A percentile compares a stretch with the other conserved stretches of the same genome.
phyloP scores from a whole-genome alignment of 64 coral and sea anemone genomes.

The Actinia equina region DNA sequence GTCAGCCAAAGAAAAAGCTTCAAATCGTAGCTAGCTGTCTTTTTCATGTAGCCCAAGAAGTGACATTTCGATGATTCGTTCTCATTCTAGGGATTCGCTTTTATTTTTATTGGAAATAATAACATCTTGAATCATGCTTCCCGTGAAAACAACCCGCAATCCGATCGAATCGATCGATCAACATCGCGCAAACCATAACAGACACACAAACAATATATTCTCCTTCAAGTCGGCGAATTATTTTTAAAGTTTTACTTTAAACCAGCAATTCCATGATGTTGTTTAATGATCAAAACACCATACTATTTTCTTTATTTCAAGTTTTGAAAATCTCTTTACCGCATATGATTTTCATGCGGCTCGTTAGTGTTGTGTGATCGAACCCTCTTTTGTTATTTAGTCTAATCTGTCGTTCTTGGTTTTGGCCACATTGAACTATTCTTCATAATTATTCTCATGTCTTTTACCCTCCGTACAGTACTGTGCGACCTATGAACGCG shows the following conservation, averaged over 20 bases:
- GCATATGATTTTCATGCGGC: not conserved
- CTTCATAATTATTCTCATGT: too few relatives aligned
- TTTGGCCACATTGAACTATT: too few relatives aligned
- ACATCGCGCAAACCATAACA: not conserved
- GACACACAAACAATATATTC: not conserved
- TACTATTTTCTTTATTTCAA: not conserved
- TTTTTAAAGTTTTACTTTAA: not conserved
- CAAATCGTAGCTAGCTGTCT: not conserved
- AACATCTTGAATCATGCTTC: not conserved
- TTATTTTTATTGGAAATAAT: not conserved
- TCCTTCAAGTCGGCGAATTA: not conserved
- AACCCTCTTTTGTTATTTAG: too few relatives aligned
- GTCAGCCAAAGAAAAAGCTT: not conserved
- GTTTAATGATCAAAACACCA: not conserved
- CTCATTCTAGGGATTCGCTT: not conserved
- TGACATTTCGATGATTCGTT: slow-evolving; percentile 1
- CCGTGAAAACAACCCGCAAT: not conserved
- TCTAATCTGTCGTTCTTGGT: too few relatives aligned
- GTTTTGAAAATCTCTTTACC: not conserved
- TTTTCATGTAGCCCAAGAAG: not conserved
- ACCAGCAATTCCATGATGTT: not conserved
- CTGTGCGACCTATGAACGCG: not conserved
- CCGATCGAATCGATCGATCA: slow-evolving; percentile 2
- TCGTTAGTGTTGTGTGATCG: too few relatives aligned
- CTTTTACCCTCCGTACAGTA: not conserved